Base-by-base conservation (phyloP, 2,888 invertebrate species). In the Silvanus unidentatus region DNA sequence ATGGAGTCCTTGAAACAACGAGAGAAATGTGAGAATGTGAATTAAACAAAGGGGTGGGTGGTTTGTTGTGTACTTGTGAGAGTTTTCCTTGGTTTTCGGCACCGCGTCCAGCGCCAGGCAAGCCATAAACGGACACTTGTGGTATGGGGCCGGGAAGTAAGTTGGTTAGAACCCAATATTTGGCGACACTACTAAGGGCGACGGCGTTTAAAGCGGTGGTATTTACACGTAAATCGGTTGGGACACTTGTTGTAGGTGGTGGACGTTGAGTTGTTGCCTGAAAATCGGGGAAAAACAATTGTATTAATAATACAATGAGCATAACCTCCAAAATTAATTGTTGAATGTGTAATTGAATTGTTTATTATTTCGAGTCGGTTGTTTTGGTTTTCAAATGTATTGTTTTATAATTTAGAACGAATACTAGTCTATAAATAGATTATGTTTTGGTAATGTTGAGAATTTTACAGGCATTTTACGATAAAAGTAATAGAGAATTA, bases 91-190 rank as follows among this genome's bases (percentile, higher is more conserved):
- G 66, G 69, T 75, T 78, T 65, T 80, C 79, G 10, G 28, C 10
- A 59, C 77, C 73, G 59, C 80, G 75, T 45, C 79, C 73, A 49
- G 74, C 60, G 43, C 81, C 76, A 44, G 82, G 81, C 48, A 84
- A 73, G 11, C 80, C 80, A 66, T 83, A 84, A 42, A 84, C 83
- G 38, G 83, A 83, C 42, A 85, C 84, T 76, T 85, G 86, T 47
- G 85, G 84, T 69, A 86, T 77, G 40, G 84, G 84, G 45, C 84
- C 82, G 43, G 86, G 87, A 66, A 87, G 82, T 55, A 88, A 75
- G 77, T 87, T 87, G 50, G 87, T 86, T 69, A 88, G 80, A 66
- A 88, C 86, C 87, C 86, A 88, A 71, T 87, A 88, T 71, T 88
- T 88, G 54, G 86, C 86, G 63, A 86, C 84, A 73, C 80, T 84